Evolutionary conservation across 2,888 invertebrate species (phyloP), one percentile per base, ranked within the genome.

Genomic region (Spatulosminthurus flaviceps): DNA sequence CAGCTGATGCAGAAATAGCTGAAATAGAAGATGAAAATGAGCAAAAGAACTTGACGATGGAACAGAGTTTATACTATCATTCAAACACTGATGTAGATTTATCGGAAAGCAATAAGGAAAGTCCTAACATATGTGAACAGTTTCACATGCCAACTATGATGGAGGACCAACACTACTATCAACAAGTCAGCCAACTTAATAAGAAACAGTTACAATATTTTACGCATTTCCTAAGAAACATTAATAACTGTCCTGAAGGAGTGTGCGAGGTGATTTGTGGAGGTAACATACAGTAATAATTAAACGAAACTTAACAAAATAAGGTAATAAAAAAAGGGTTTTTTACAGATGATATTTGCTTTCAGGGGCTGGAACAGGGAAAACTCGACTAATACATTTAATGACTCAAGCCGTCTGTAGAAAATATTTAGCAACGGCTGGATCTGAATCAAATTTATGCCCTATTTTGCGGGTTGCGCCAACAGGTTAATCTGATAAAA

Each of bases 291-390:
- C n/a, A n/a, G n/a, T n/a, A n/a, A n/a, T n/a, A n/a, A n/a, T n/a
- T n/a, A n/a, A n/a, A n/a, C n/a, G n/a, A n/a, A n/a, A n/a, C n/a
- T n/a, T n/a, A n/a, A n/a, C n/a, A n/a, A n/a, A n/a, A n/a, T n/a
- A n/a, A n/a, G n/a, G n/a, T n/a, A n/a, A n/a, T n/a, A n/a, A n/a
- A n/a, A n/a, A n/a, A n/a, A n/a, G n/a, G n/a, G n/a, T n/a, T n/a
- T n/a, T n/a, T n/a, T n/a, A n/a, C n/a, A n/a, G n/a, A n/a, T n/a
- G n/a, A n/a, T n/a, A n/a, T n/a, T n/a, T n/a, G n/a, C n/a, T n/a
- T n/a, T n/a, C n/a, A n/a, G n/a, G n/a, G n/a, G 86, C 86, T 9
- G 86, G 86, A 7, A 86, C 86, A 21, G 86, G 86, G 9, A 86
- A 87, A 83, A 86, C 85, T 75, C 82, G 77, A 26, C 72, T 86